Conservation (phyloP, 2,888 invertebrate species). For the Tetranychus truncatus region DNA sequence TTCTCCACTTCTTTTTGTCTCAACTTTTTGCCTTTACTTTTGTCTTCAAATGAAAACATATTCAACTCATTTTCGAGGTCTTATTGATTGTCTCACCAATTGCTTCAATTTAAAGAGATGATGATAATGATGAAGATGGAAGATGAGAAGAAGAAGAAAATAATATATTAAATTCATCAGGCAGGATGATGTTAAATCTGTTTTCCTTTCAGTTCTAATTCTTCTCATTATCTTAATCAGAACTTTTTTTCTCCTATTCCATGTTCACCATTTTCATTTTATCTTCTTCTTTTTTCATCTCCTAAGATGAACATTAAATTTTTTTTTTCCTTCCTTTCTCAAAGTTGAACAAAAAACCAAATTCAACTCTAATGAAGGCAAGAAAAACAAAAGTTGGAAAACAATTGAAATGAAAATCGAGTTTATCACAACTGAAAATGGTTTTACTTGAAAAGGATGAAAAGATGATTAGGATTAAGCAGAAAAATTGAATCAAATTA, state of each 20-base stretch:
- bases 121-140: too few species aligned
- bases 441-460: background rate
- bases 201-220: background rate
- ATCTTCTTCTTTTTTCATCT: background rate
- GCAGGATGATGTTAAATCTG: background rate
- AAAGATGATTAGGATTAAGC: background rate
- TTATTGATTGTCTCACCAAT: background rate
- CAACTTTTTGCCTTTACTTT: background rate
- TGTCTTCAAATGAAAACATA: background rate
- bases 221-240: background rate
- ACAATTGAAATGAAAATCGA: too few species aligned
- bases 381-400: too few species aligned
- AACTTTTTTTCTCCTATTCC: background rate
- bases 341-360: too few species aligned
- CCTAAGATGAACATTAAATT: background rate
- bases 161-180: background rate
- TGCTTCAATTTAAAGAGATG: background rate
- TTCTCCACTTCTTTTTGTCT: background rate
- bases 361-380: too few species aligned
- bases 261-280: background rate
- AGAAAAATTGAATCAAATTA: background rate
- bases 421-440: too few species aligned
- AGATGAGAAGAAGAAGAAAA: background rate
- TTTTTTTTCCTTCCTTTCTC: background rate
- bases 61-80: conserved; percentile 1